These are phyloP conservation scores for Seira musarum DNA, from an alignment of 2,888 invertebrate species.

Conservation along the genomic window DNA sequence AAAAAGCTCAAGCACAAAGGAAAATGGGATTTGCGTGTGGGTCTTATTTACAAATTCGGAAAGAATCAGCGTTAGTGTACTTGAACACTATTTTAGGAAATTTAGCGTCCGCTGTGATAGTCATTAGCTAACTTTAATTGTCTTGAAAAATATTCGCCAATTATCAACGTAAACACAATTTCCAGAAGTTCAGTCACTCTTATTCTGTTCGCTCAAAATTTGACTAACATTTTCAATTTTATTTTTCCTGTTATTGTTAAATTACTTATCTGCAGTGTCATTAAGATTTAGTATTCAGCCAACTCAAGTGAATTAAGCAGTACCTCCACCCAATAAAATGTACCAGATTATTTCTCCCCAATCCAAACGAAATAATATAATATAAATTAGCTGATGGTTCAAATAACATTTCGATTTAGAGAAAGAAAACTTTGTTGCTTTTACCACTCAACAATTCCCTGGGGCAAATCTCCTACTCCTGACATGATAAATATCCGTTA, in stretches of 20 bases:
- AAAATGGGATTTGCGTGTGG: constrained; percentile 30
- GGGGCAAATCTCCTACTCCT: neutral
- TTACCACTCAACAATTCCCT: neutral
- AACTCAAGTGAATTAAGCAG: too few relatives aligned
- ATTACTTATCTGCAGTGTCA: too few relatives aligned
- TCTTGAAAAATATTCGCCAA: neutral
- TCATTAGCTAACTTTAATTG: neutral
- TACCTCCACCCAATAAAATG: too few relatives aligned
- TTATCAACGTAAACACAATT: neutral
- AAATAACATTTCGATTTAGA: too few relatives aligned
- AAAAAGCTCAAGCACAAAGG: neutral
- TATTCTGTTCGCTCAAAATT: neutral
- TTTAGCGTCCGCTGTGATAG: constrained; percentile 21
- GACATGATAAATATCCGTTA: constrained; percentile 13
- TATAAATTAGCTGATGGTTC: too few relatives aligned
- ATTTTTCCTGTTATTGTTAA: too few relatives aligned
- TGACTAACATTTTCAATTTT: neutral
- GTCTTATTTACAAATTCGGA: constrained; percentile 3
- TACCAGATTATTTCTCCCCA: too few relatives aligned
- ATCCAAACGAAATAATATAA: too few relatives aligned
- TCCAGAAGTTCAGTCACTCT: neutral
- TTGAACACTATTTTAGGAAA: constrained; percentile 22
- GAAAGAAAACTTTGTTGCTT: too few relatives aligned
- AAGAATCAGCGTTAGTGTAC: constrained; percentile 12
- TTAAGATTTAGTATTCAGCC: too few relatives aligned